Evolutionary conservation across 2,888 invertebrate species (phyloP), one percentile per base, ranked within the genome.

Genomic region (Isotomurus palustris): DNA sequence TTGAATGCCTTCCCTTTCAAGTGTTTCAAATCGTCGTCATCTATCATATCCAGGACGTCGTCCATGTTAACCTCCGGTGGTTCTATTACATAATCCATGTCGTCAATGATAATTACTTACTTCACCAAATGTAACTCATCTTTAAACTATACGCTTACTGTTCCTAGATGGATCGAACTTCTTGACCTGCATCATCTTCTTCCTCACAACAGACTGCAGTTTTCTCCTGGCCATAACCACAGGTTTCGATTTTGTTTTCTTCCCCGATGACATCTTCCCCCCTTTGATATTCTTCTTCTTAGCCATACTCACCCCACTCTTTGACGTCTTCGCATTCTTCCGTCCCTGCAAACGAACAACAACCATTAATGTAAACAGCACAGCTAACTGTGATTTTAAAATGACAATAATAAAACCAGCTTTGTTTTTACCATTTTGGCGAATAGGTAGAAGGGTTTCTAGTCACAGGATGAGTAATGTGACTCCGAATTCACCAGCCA

Each of bases 11-110:
- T 73, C 8, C 67, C 75, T 73, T 78, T 74, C 38, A 82, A 76
- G 66, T 81, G 81, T 62, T 77, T 73, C 66, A 82, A 75, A 64
- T 82, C 82, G 1, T 81, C 81, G 1, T 78, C 76, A 44, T 82
- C 82, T 67, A 82, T 71, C 82, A 82, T 82, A 67, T 81, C 81
- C 21, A 79, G 76, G 74, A 80, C 79, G 67, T 81, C 81, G 32
- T 81, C 79, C 1, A 78, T 80, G 1, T 79, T 78, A 2, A 80
- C 78, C 43, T 43, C 43, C 6, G 43, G 22, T 8, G 43, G 22
- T 22, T 43, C 43, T 43, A 24, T 14, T n/a, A n/a, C n/a, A n/a
- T n/a, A n/a, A n/a, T n/a, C n/a, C n/a, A n/a, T n/a, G n/a, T n/a
- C n/a, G n/a, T n/a, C n/a, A n/a, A n/a, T n/a, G n/a, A n/a, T n/a